phyloP scores from a whole-genome alignment of 2,888 invertebrate species.

The Seira sanloemensis region DNA sequence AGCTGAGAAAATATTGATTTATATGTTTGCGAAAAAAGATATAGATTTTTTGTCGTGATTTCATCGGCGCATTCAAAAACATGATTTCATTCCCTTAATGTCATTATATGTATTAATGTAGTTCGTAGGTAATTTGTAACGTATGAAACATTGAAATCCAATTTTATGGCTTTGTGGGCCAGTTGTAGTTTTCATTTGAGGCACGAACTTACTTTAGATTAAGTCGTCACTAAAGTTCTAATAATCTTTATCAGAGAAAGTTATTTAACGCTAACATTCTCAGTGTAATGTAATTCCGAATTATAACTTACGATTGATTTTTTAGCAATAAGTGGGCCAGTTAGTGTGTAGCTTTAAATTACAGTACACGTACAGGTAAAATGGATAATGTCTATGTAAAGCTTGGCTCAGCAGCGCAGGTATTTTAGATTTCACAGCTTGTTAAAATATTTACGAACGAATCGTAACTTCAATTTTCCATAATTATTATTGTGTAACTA shows the following conservation, averaged over 20 bases:
- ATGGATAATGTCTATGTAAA: conserved; percentile 35
- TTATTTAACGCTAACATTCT: too few species aligned
- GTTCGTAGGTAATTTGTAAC: neutral
- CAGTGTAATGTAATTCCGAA: too few species aligned
- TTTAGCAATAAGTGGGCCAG: too few species aligned
- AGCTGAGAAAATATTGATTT: conserved; percentile 53
- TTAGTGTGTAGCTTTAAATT: too few species aligned
- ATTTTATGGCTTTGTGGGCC: neutral
- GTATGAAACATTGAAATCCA: neutral
- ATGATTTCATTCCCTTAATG: neutral
- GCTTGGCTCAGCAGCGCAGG: conserved; percentile 56
- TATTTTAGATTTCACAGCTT: conserved; percentile 57
- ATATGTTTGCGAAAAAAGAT: conserved; percentile 50
- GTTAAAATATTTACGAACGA: neutral
- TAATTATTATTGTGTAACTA: neutral
- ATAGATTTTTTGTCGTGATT: conserved; percentile 40
- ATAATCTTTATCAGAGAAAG: too few species aligned
- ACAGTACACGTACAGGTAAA: neutral
- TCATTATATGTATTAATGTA: neutral
- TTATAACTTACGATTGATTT: too few species aligned
- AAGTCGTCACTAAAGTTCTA: too few species aligned
- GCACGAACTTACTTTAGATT: conserved; percentile 49
- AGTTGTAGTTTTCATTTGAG: conserved; percentile 27
- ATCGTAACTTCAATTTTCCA: neutral
- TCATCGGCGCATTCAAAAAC: neutral